Evolutionary conservation across 2,888 invertebrate species (phyloP).

Genomic region (Chymomyza procnemis): DNA sequence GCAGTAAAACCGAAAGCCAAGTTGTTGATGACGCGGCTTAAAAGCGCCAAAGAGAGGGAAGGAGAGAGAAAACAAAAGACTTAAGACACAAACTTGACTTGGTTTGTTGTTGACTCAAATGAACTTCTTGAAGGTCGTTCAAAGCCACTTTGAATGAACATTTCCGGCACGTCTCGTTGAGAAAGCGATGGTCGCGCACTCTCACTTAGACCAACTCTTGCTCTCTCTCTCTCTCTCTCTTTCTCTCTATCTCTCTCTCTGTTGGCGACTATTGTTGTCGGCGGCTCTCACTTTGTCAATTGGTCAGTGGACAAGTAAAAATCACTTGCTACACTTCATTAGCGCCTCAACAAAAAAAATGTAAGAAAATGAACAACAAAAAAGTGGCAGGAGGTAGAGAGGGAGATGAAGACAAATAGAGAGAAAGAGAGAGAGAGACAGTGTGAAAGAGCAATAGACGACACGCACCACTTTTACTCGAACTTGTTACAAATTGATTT

Average conservation of each 20-base stretch:
- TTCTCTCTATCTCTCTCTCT: neutral
- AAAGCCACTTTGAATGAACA: slow-evolving; percentile 8
- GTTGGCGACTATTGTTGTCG: neutral
- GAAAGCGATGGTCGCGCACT: slow-evolving; percentile 28
- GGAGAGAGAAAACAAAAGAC: slow-evolving; percentile 29
- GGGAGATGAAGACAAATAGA: too few relatives aligned
- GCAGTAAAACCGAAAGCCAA: too few relatives aligned
- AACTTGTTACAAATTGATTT: slow-evolving; percentile 54
- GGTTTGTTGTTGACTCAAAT: neutral
- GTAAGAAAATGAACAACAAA: neutral
- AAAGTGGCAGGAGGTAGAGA: neutral
- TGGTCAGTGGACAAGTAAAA: slow-evolving; percentile 32
- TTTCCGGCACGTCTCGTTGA: slow-evolving; percentile 36
- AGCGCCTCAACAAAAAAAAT: slow-evolving; percentile 5
- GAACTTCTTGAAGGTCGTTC: slow-evolving; percentile 22
- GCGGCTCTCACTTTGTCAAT: slow-evolving; percentile 53
- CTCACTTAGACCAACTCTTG: neutral
- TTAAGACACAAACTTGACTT: slow-evolving; percentile 31
- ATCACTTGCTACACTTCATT: slow-evolving; percentile 48
- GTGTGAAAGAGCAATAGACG: slow-evolving; percentile 27
- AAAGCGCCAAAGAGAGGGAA: neutral
- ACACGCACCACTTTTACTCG: slow-evolving; percentile 58
- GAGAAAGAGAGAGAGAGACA: too few relatives aligned
- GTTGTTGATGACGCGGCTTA: neutral
- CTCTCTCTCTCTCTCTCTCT: neutral